Evolutionary conservation across 2,797 vertebrate genomes (phyloP), one percentile per base, ranked within the genome.

Genomic region (Galagoides demidoff): DNA sequence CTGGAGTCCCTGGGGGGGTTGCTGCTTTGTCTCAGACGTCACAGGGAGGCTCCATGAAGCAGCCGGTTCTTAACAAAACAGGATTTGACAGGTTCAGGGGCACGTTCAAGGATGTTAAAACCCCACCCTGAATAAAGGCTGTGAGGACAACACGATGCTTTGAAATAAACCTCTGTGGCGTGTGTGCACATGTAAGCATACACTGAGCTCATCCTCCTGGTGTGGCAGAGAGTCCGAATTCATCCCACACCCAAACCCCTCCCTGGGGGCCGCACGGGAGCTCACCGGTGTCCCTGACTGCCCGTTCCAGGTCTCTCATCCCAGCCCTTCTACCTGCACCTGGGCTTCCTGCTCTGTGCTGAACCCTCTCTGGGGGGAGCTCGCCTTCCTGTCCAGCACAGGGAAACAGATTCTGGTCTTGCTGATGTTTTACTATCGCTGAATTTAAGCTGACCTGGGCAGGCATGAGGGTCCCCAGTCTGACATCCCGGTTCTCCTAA

Each of bases 381-480:
- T 25, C 0, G 0, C 11, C 1, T 12, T 34, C n/a, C 49, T 8
- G 25, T 61, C 39, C 2, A 4, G 61, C 29, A 2, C 6, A 2
- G 7, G 0, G 3, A 22, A 10, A n/a, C 45, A 9, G n/a, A n/a
- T 59, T 64, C 61, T 43, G 7, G 19, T 66, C 0, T 22, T 0
- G 23, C 78, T 64, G 4, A 11, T 9, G 34, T 59, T 71, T 37
- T 37, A 11, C 64, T 7, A 2, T 34, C 2, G 37, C 85, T 85
- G 89, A 92, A 37, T 37, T 20, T 82, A 37, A 71, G 78, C 68
- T 43, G 66, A 25, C 55, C 83, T 43, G 61, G 57, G 17, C 86
- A 12, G 34, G 87, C 57, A 20, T 1, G 19, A 31, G 1, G 3
- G 3, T 25, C 59, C 59, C 14, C 7, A 2, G 63, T 4, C 63